These are phyloP conservation scores for Phragmatobia fuliginosa DNA, from an alignment of 2,888 invertebrate species.

Conservation along the genomic window DNA sequence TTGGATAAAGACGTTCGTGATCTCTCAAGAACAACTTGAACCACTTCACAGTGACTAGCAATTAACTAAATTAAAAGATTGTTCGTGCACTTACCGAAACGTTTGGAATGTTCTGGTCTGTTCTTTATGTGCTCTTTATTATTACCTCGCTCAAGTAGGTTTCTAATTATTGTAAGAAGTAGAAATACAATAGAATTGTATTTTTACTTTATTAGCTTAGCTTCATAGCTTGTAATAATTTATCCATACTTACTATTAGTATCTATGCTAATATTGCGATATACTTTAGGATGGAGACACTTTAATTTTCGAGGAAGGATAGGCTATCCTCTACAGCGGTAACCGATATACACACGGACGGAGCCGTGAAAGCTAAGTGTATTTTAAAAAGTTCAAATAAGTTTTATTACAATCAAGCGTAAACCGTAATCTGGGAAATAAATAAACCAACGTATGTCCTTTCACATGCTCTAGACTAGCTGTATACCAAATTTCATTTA, in stretches of 20 bases:
- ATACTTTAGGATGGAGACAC: no score
- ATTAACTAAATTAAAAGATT: conserved; percentile 86
- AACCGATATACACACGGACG: no score
- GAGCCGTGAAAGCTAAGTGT: no score
- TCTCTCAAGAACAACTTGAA: conserved; percentile 85
- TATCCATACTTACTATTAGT: no score
- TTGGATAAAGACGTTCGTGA: conserved; percentile 86
- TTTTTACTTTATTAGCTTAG: no score
- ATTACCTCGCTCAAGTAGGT: conserved; percentile 63
- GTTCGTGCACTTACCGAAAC: conserved; percentile 79
- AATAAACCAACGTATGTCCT: no score
- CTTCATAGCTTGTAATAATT: background rate
- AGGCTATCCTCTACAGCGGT: no score
- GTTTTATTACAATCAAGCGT: background rate
- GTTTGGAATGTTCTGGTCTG: conserved; percentile 67
- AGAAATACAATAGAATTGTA: conserved; percentile 16
- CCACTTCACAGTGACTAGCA: conserved; percentile 83
- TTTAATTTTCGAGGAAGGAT: no score
- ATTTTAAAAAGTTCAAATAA: background rate
- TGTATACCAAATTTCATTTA: no score
- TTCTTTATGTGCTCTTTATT: conserved; percentile 67
- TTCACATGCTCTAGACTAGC: no score
- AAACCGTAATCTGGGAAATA: background rate
- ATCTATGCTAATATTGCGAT: no score
- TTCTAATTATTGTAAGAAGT: conserved; percentile 24